phyloP scores from a whole-genome alignment of 2,113 vertebrate genomes.

The Protobothrops flavoviridis region DNA sequence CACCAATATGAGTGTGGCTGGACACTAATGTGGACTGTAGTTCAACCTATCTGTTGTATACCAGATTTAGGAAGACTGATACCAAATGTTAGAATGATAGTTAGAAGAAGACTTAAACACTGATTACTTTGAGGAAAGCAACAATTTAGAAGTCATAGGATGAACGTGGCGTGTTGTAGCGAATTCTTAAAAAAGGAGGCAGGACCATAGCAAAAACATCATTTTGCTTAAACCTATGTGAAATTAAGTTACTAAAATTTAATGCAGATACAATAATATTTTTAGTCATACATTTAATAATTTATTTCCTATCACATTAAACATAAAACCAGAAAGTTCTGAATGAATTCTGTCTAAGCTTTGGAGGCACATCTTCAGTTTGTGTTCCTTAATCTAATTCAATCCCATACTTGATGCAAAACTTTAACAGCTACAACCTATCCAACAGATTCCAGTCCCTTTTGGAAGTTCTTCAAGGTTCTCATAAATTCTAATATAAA shows the following conservation, averaged over 20 bases:
- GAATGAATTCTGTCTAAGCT: neutral
- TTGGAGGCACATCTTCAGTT: neutral
- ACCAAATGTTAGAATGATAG: neutral
- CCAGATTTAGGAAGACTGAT: neutral
- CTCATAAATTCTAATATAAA: neutral
- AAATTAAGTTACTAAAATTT: neutral
- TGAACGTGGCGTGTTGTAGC: neutral
- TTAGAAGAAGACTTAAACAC: neutral
- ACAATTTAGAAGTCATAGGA: neutral
- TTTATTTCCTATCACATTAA: neutral
- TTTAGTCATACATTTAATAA: neutral
- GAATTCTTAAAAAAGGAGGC: neutral
- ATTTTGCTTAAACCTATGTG: neutral
- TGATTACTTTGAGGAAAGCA: neutral
- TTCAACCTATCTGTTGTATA: neutral
- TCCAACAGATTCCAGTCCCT: neutral
- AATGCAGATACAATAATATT: neutral
- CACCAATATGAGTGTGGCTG: neutral
- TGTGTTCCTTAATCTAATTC: neutral
- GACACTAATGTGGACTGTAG: neutral
- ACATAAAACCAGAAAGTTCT: neutral
- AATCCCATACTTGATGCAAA: neutral
- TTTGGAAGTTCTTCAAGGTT: neutral
- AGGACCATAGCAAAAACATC: neutral
- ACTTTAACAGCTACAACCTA: neutral